A percentile compares a stretch with the other conserved stretches of the same genome.
Conservation (phyloP, 2,888 invertebrate genomes). For the Temnothorax unifasciatus region DNA sequence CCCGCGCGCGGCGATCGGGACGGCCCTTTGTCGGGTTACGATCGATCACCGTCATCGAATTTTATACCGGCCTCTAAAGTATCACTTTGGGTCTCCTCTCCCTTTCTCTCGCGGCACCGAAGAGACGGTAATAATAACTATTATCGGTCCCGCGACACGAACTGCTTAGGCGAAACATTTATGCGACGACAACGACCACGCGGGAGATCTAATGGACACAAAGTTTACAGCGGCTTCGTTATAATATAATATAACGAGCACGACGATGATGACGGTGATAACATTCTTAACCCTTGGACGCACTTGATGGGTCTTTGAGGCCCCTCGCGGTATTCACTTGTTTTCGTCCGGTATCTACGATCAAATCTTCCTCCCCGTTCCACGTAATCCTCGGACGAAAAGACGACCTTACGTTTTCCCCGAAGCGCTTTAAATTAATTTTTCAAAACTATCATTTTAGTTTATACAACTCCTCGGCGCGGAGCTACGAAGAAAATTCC, state of each 20-base stretch:
- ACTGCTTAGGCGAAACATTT: constrained; percentile 28
- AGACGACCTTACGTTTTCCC: background rate
- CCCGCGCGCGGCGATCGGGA: background rate
- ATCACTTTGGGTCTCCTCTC: constrained; percentile 15
- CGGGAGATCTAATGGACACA: constrained; percentile 47
- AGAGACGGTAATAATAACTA: constrained; percentile 25
- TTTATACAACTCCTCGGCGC: background rate
- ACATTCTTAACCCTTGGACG: constrained; percentile 42
- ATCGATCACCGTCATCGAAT: constrained; percentile 43
- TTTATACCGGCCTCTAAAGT: constrained; percentile 23
- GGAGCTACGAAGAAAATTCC: background rate
- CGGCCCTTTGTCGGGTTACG: constrained; percentile 34
- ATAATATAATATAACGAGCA: constrained; percentile 51
- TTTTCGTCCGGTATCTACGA: constrained; percentile 20
- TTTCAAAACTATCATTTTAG: background rate
- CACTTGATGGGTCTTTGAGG: constrained; percentile 26
- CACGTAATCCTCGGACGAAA: constrained; percentile 7
- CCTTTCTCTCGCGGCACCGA: background rate
- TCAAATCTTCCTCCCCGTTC: constrained; percentile 22
- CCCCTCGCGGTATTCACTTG: constrained; percentile 4
- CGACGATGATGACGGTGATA: constrained; percentile 38
- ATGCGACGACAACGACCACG: constrained; percentile 35
- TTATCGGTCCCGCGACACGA: constrained; percentile 14
- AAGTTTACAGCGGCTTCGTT: constrained; percentile 49
- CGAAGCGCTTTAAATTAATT: constrained; percentile 4